A percentile compares a stretch with the other conserved stretches of the same genome.
Conservation (phyloP, 92 coral and sea anemone genomes). For the Paragorgia papillata region DNA sequence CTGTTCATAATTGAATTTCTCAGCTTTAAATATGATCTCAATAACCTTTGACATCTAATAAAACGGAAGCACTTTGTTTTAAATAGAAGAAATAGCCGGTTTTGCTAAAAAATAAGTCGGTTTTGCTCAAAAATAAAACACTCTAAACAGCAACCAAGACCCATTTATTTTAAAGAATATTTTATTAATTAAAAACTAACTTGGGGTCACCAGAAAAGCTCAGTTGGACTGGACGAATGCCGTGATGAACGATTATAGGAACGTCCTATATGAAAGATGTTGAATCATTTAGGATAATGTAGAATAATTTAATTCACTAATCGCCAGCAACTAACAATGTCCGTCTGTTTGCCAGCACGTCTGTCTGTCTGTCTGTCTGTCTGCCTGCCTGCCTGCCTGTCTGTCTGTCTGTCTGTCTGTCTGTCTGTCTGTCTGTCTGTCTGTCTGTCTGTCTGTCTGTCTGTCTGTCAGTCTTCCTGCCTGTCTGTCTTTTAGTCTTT, state of each 20-base stretch:
- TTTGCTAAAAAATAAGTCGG: no score
- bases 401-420: no score
- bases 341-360: conserved; percentile 6
- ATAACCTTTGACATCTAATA: conserved; percentile 79
- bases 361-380: no score
- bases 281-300: not conserved
- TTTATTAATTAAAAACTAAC: conserved; percentile 59
- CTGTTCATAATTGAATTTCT: conserved; percentile 74
- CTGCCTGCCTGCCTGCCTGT: no score
- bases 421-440: no score
- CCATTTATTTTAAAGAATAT: no score
- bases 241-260: conserved; percentile 81
- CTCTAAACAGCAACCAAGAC: no score
- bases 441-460: not conserved
- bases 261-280: conserved; percentile 41
- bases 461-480: not conserved
- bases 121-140: no score
- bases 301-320: no score
- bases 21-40: conserved; percentile 72
- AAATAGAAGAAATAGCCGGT: not conserved
- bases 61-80: not conserved
- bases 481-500: not conserved
- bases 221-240: conserved; percentile 92
- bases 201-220: conserved; percentile 84
- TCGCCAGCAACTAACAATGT: no score